A percentile compares a stretch with the other conserved stretches of the same genome.
phyloP scores from a whole-genome alignment of 2,113 vertebrate genomes.

The Rhinolophus sinicus region DNA sequence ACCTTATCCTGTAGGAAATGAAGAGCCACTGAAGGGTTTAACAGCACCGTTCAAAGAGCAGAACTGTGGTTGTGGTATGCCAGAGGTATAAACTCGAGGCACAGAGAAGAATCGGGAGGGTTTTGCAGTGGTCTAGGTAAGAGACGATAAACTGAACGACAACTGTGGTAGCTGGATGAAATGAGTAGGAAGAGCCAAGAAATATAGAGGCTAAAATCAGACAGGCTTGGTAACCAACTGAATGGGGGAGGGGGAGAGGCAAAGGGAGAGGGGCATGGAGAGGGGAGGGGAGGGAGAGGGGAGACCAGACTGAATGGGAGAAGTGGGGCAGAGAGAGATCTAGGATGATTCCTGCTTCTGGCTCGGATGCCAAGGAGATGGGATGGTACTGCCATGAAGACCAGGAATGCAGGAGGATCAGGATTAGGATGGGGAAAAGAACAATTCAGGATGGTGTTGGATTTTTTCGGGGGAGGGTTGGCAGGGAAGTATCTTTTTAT shows the following conservation, averaged over 20 bases:
- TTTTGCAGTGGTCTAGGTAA: neutral
- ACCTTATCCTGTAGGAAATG: neutral
- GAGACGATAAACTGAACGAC: neutral
- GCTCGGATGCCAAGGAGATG: neutral
- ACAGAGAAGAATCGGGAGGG: neutral
- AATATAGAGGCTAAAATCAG: neutral
- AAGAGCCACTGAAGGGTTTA: neutral
- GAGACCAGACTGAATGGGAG: neutral
- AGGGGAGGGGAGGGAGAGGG: neutral
- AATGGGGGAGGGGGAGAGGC: neutral
- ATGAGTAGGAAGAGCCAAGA: neutral
- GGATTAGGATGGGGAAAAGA: neutral
- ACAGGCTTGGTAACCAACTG: neutral
- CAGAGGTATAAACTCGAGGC: neutral
- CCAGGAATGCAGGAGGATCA: neutral
- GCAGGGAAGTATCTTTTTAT: neutral
- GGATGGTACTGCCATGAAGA: neutral
- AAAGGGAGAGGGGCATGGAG: neutral
- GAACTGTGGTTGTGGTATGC: neutral
- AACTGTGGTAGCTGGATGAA: neutral
- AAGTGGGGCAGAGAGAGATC: neutral
- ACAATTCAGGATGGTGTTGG: neutral
- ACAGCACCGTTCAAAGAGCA: neutral
- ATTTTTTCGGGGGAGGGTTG: neutral
- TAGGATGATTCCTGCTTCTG: neutral